Conservation (phyloP, 2,888 invertebrate species). For the Alcis repandata region DNA sequence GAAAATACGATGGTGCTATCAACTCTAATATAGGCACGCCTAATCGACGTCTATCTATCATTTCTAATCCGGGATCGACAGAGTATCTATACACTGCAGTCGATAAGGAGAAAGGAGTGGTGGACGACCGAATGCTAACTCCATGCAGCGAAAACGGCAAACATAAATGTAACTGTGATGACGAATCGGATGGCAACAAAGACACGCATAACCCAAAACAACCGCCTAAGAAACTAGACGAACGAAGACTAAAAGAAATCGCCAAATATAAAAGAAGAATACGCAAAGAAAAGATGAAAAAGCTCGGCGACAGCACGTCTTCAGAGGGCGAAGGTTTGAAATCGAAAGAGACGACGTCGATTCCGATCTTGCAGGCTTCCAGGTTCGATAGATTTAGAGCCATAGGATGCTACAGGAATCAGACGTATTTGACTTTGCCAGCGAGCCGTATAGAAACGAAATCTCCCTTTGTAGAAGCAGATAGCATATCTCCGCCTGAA, state of each 20-base stretch:
- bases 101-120: constrained; percentile 61
- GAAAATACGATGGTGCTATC: constrained; percentile 59
- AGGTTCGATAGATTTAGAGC: constrained; percentile 81
- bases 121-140: constrained; percentile 91
- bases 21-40: constrained; percentile 49
- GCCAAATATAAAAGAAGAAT: constrained; percentile 80
- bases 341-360: constrained; percentile 76
- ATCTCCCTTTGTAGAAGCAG: constrained; percentile 72
- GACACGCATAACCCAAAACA: constrained; percentile 64
- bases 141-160: constrained; percentile 91
- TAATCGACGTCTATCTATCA: constrained; percentile 58
- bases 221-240: constrained; percentile 71
- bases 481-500: constrained; percentile 64
- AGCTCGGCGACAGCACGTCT: constrained; percentile 77
- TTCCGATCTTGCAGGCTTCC: constrained; percentile 82
- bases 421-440: constrained; percentile 78
- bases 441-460: constrained; percentile 74
- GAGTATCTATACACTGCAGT: constrained; percentile 42
- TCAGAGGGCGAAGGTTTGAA: constrained; percentile 74
- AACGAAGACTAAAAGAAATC: constrained; percentile 77
- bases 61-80: constrained; percentile 41
- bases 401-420: constrained; percentile 80
- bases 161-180: constrained; percentile 91
- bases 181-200: constrained; percentile 86
- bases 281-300: constrained; percentile 78